Conservation (phyloP, 2,888 invertebrate genomes). For the Ornithoptera alexandrae region DNA sequence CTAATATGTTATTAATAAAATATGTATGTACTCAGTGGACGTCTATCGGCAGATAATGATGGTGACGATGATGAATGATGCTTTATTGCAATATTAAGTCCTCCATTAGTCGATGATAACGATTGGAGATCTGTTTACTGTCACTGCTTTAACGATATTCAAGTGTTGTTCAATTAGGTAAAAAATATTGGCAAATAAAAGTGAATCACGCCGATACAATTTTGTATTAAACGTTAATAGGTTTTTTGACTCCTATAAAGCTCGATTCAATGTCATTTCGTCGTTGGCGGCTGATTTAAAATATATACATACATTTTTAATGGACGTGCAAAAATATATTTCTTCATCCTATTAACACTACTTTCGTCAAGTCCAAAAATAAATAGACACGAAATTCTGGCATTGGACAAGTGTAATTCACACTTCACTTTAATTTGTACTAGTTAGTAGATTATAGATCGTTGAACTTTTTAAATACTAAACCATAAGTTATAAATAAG, state of each 20-base stretch:
- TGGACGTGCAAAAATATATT: slow-evolving; percentile 21
- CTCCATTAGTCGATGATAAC: not conserved
- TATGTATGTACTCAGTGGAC: too few species aligned
- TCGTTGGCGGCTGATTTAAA: slow-evolving; percentile 11
- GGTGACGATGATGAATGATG: too few species aligned
- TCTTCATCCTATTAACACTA: slow-evolving; percentile 13
- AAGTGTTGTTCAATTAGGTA: slow-evolving; percentile 16
- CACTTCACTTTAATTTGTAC: slow-evolving; percentile 6
- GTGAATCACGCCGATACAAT: slow-evolving; percentile 35
- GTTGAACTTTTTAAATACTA: slow-evolving; percentile 17
- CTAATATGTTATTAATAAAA: too few species aligned
- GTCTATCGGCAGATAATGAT: too few species aligned
- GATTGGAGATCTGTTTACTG: not conserved
- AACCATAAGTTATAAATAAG: not conserved
- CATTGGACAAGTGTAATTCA: slow-evolving; percentile 13
- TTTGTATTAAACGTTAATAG: slow-evolving; percentile 60
- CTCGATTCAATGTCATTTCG: slow-evolving; percentile 54
- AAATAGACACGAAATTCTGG: slow-evolving; percentile 22
- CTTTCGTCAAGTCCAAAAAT: slow-evolving; percentile 20
- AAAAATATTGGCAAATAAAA: slow-evolving; percentile 29
- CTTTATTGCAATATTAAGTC: too few species aligned
- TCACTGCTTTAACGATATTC: not conserved
- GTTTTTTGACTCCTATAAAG: slow-evolving; percentile 69
- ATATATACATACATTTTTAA: slow-evolving; percentile 26
- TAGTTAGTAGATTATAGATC: slow-evolving; percentile 13